Conservation (phyloP, 1,140 invertebrate species). For the Leptinotarsa texana region DNA sequence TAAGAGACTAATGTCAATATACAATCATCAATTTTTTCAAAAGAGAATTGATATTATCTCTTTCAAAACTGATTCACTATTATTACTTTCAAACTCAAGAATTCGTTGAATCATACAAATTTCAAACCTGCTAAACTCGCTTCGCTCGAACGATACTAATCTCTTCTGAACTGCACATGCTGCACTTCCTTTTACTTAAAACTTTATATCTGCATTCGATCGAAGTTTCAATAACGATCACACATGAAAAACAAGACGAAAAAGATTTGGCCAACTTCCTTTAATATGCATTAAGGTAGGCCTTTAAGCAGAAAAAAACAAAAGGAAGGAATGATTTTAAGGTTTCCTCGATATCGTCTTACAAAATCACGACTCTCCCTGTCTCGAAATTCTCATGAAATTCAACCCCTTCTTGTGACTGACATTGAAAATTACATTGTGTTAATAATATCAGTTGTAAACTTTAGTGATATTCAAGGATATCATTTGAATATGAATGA, state of each 20-base stretch:
- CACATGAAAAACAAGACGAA: neutral
- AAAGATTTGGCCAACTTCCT: conserved; percentile 7
- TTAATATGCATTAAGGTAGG: neutral
- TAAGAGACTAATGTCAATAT: too few species aligned
- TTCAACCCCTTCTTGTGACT: neutral
- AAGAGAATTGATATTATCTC: too few species aligned
- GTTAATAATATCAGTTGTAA: too few species aligned
- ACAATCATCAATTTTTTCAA: too few species aligned
- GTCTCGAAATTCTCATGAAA: neutral
- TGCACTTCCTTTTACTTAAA: neutral
- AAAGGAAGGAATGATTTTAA: neutral
- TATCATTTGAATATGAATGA: too few species aligned
- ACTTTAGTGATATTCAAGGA: too few species aligned
- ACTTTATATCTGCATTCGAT: neutral
- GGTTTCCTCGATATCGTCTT: neutral
- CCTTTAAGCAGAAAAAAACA: neutral
- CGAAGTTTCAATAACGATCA: neutral
- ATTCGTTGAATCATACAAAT: too few species aligned
- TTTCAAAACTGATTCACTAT: too few species aligned
- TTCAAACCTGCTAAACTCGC: too few species aligned
- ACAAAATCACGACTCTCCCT: neutral
- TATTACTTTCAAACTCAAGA: too few species aligned
- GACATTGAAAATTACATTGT: too few species aligned
- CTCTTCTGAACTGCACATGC: neutral
- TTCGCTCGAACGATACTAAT: too few species aligned